These are phyloP conservation scores for Drosophila gunungcola DNA, from an alignment of 1,140 invertebrate genomes.

Conservation along the genomic window DNA sequence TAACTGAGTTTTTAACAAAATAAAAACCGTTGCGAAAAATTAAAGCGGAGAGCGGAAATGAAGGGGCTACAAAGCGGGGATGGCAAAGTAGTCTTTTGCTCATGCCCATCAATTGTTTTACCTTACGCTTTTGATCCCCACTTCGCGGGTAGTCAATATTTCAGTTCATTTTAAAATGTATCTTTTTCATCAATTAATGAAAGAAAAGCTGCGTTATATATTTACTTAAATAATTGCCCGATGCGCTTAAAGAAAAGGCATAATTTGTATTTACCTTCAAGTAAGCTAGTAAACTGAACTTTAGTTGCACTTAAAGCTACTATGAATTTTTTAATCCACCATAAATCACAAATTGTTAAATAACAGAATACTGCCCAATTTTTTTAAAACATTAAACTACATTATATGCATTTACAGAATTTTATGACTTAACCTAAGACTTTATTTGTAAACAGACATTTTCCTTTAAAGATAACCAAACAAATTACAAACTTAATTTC, in stretches of 20 bases:
- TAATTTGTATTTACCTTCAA: no score
- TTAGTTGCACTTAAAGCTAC: no score
- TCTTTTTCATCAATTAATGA: constrained; percentile 3
- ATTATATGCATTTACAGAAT: no score
- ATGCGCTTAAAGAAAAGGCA: not conserved
- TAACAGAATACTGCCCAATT: no score
- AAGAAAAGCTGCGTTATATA: not conserved
- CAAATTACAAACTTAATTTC: not conserved
- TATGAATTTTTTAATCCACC: no score
- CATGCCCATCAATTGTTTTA: not conserved
- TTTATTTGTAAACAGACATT: not conserved
- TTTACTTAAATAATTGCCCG: no score
- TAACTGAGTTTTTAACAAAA: constrained; percentile 15
- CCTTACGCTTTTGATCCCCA: not conserved
- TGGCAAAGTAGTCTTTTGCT: not conserved
- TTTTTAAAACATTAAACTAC: no score
- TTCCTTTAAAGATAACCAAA: not conserved
- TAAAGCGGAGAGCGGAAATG: not conserved
- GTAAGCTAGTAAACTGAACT: no score
- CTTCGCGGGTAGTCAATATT: constrained; percentile 10
- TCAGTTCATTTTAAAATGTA: constrained; percentile 25
- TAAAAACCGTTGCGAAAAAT: constrained; percentile 5
- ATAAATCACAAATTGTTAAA: no score
- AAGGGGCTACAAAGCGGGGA: not conserved
- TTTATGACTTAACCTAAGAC: not conserved